Percentiles rank a stretch among this genome's conserved stretches.
Conservation (phyloP, 2,797 vertebrate genomes). For the Chelon auratus region DNA sequence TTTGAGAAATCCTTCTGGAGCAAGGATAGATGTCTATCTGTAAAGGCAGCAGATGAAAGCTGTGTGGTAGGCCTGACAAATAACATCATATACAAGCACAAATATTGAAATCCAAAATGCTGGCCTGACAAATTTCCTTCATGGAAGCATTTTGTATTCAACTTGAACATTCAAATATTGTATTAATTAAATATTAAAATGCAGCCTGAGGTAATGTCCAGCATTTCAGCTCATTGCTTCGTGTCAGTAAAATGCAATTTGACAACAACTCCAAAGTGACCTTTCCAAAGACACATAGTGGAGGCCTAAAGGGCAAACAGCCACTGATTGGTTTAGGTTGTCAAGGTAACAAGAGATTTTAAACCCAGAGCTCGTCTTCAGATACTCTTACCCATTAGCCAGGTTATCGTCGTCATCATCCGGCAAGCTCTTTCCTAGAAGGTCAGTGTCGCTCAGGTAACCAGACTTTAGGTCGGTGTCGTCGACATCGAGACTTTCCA, state of each 20-base stretch:
- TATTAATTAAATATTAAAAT: not conserved
- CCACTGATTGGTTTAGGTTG: slow-evolving; percentile 12
- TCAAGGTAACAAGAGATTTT: slow-evolving; percentile 36
- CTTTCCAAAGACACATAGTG: slow-evolving; percentile 33
- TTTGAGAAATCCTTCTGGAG: slow-evolving; percentile 44
- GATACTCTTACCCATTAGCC: slow-evolving; percentile 91
- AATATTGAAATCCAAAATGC: slow-evolving; percentile 19
- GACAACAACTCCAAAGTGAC: slow-evolving; percentile 28
- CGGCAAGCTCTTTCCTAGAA: slow-evolving; percentile 92
- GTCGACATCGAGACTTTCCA: slow-evolving; percentile 88
- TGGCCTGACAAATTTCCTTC: slow-evolving; percentile 6
- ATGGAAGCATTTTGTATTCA: not conserved
- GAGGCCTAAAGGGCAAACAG: slow-evolving; percentile 20
- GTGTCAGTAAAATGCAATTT: slow-evolving; percentile 8
- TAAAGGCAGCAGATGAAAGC: slow-evolving; percentile 52
- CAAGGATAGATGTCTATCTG: slow-evolving; percentile 9
- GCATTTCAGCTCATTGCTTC: not conserved
- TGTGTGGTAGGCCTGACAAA: slow-evolving; percentile 40
- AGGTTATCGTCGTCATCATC: slow-evolving; percentile 94
- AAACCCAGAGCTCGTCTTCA: slow-evolving; percentile 9
- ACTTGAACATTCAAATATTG: slow-evolving; percentile 6
- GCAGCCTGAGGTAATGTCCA: not conserved
- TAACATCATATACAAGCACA: slow-evolving; percentile 23
- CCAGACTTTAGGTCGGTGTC: slow-evolving; percentile 93
- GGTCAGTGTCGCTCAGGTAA: slow-evolving; percentile 95